phyloP scores from a whole-genome alignment of 2,888 invertebrate species.

The Trissoscelio sp. region DNA sequence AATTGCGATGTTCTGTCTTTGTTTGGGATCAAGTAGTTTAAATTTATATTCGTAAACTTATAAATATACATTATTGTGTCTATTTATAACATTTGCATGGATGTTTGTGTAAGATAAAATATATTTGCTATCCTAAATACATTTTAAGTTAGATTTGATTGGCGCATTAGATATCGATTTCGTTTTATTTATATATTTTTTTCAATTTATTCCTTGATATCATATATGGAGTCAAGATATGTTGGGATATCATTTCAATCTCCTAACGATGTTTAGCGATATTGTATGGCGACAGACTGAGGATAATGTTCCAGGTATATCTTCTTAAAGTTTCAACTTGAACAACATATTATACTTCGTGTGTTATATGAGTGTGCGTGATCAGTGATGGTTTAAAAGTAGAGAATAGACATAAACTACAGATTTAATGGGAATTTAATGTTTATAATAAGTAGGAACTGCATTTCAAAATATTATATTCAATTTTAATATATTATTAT shows the following conservation, averaged over 20 bases:
- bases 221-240: constrained; percentile 26
- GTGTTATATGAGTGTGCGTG: no score
- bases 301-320: constrained; percentile 47
- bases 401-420: no score
- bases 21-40: neutral
- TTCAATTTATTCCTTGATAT: constrained; percentile 53
- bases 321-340: constrained; percentile 29
- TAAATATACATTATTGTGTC: constrained; percentile 15
- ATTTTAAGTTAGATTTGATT: constrained; percentile 51
- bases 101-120: neutral
- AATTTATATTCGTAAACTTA: constrained; percentile 6
- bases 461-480: no score
- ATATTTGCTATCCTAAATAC: constrained; percentile 19
- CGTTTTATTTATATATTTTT: constrained; percentile 22
- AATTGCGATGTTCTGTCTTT: neutral
- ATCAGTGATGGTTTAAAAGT: no score
- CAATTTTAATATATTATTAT: no score
- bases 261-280: constrained; percentile 57
- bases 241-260: constrained; percentile 51
- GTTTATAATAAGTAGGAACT: no score
- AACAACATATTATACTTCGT: constrained; percentile 1
- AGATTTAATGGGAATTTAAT: neutral
- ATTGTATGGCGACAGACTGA: constrained; percentile 40
- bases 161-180: constrained; percentile 46
- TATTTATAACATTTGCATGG: neutral